These are phyloP conservation scores for Anabacerthia variegaticeps DNA, from an alignment of 2,797 vertebrate species.

Conservation along the genomic window DNA sequence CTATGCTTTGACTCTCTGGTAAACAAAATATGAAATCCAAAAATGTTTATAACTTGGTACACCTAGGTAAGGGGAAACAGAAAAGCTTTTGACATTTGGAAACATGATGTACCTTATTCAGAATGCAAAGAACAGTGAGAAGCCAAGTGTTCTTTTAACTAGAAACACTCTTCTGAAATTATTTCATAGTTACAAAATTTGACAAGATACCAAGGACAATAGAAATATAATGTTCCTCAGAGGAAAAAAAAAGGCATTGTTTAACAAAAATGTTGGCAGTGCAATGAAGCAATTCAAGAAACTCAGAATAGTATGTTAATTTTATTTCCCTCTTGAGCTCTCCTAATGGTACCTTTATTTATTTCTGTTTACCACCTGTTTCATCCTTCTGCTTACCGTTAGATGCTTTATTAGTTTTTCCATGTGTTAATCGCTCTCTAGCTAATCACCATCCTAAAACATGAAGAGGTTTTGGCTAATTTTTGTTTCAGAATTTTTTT, in stretches of 20 bases:
- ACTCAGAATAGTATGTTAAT: background rate
- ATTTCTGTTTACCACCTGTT: slow-evolving; percentile 1
- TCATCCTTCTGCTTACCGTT: background rate
- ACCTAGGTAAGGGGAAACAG: background rate
- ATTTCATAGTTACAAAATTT: slow-evolving; percentile 32
- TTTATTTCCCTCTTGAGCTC: background rate
- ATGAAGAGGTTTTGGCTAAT: background rate
- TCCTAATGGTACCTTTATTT: background rate
- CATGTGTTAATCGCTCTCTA: background rate
- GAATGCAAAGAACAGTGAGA: background rate
- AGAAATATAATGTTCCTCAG: slow-evolving; percentile 3
- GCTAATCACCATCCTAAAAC: background rate
- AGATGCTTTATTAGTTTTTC: background rate
- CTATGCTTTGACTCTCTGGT: background rate
- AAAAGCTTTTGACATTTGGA: background rate
- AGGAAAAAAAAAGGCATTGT: background rate
- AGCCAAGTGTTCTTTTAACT: slow-evolving; percentile 14
- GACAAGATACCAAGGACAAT: slow-evolving; percentile 19
- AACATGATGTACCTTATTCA: background rate
- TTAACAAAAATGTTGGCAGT: slow-evolving; percentile 2
- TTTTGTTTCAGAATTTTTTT: background rate
- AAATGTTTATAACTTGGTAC: background rate
- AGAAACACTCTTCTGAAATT: background rate
- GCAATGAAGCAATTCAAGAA: background rate
- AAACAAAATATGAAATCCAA: background rate